Conservation (phyloP, 2,888 invertebrate genomes). For the Halictus ligatus region DNA sequence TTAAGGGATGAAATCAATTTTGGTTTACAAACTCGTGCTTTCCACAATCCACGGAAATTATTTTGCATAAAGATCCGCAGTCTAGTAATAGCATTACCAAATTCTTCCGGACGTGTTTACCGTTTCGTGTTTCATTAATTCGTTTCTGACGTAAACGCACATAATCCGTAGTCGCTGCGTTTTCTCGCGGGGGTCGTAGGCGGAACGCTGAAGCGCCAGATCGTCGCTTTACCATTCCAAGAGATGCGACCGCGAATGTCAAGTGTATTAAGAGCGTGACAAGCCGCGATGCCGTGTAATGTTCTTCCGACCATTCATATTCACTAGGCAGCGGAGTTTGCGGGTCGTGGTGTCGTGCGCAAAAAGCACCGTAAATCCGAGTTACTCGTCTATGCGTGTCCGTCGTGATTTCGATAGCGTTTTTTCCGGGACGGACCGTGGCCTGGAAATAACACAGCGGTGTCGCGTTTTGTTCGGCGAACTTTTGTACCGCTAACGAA, state of each 20-base stretch:
- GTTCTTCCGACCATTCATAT: constrained; percentile 62
- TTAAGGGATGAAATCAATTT: too few species aligned
- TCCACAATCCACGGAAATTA: too few species aligned
- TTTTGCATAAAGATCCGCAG: too few species aligned
- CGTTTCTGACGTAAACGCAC: too few species aligned
- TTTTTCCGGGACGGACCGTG: constrained; percentile 8
- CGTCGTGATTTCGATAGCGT: constrained; percentile 48
- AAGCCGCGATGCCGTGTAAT: constrained; percentile 44
- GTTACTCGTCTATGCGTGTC: constrained; percentile 52
- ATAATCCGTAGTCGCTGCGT: neutral
- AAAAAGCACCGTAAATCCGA: constrained; percentile 63
- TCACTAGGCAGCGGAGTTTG: constrained; percentile 53
- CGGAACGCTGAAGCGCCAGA: neutral
- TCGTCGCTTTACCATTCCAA: constrained; percentile 7
- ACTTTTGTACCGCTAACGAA: constrained; percentile 35
- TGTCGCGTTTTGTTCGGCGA: constrained; percentile 6
- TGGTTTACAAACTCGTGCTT: too few species aligned
- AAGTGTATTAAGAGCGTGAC: constrained; percentile 41
- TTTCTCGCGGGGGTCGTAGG: neutral
- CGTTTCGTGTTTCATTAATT: too few species aligned
- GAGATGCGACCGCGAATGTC: constrained; percentile 12
- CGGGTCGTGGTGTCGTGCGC: constrained; percentile 12
- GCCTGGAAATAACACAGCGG: constrained; percentile 28
- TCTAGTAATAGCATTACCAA: too few species aligned
- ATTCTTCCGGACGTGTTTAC: too few species aligned